These are phyloP conservation scores for Cephalopholis sonnerati DNA, from an alignment of 2,113 vertebrate species.

Conservation along the genomic window DNA sequence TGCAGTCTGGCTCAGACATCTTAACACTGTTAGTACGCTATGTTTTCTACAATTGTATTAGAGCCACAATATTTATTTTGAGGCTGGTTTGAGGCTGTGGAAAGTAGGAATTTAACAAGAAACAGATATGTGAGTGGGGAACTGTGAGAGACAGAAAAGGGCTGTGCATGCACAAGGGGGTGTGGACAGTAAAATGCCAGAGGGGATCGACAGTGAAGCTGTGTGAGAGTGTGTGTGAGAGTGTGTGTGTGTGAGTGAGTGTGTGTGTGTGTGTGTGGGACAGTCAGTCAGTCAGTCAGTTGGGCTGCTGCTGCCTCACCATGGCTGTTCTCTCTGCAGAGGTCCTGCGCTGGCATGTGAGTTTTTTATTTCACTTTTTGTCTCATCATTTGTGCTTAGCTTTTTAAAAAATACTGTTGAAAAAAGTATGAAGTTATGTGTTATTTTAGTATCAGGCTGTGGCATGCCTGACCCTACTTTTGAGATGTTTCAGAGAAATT, in stretches of 20 bases:
- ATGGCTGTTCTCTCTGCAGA: constrained; percentile 88
- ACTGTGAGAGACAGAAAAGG: constrained; percentile 51
- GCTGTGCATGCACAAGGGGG: constrained; percentile 67
- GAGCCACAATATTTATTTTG: constrained; percentile 64
- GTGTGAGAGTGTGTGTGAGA: constrained; percentile 29
- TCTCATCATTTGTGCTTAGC: not conserved
- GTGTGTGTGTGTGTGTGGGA: constrained; percentile 40
- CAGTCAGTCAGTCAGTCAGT: constrained; percentile 69
- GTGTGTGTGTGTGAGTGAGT: constrained; percentile 34
- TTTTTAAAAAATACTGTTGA: not conserved
- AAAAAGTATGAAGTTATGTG: not conserved
- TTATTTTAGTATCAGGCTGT: not conserved
- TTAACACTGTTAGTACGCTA: constrained; percentile 2
- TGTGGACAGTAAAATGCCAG: constrained; percentile 71
- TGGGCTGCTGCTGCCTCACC: constrained; percentile 76
- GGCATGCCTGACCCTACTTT: not conserved
- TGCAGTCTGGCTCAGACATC: constrained; percentile 18
- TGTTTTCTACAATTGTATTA: constrained; percentile 53
- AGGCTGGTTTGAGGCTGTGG: constrained; percentile 50
- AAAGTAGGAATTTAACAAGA: constrained; percentile 70
- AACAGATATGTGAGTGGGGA: constrained; percentile 67
- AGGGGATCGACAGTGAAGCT: constrained; percentile 61
- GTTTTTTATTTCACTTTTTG: constrained; percentile 51
- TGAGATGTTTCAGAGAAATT: not conserved
- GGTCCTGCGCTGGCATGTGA: constrained; percentile 86